A percentile compares a stretch with the other conserved stretches of the same genome.
These are phyloP conservation scores for Nemapogon koenigi DNA, from an alignment of 2,888 invertebrate species.

Conservation along the genomic window DNA sequence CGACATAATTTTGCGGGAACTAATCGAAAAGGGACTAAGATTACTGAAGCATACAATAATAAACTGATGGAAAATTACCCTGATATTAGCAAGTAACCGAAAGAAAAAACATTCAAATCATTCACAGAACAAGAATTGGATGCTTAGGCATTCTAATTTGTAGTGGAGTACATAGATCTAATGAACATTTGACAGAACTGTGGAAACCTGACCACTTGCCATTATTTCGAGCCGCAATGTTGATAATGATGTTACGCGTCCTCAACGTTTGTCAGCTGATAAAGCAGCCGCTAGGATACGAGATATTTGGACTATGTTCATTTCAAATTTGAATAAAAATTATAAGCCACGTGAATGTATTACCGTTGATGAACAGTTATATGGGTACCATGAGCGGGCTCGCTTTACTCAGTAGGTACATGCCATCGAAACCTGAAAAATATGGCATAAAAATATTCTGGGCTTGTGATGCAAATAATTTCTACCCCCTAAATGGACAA, in stretches of 20 bases:
- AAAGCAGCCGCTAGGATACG: constrained; percentile 1
- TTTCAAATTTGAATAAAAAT: constrained; percentile 3
- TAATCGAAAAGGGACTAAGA: constrained; percentile 11
- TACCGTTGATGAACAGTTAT: constrained; percentile 9
- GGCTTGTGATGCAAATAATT: constrained; percentile 11
- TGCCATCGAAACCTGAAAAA: constrained; percentile 8
- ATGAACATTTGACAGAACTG: constrained; percentile 13
- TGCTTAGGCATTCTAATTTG: constrained; percentile 11
- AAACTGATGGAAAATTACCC: too few species aligned
- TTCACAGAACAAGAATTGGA: constrained; percentile 15
- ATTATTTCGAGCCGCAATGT: constrained; percentile 13
- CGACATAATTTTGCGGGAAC: constrained; percentile 13
- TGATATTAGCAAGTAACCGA: too few species aligned
- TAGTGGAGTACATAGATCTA: constrained; percentile 10
- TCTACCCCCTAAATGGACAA: constrained; percentile 7
- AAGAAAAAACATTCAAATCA: constrained; percentile 13
- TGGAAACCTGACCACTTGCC: constrained; percentile 9
- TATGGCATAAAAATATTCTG: constrained; percentile 11
- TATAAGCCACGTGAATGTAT: constrained; percentile 8
- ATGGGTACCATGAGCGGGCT: constrained; percentile 8
- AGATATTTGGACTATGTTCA: neutral
- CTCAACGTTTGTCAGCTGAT: neutral
- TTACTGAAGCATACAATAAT: constrained; percentile 14
- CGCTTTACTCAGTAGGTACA: constrained; percentile 11
- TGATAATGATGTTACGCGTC: constrained; percentile 3